These are phyloP conservation scores for Cololabis saira DNA, from an alignment of 2,113 vertebrate genomes.

Conservation along the genomic window DNA sequence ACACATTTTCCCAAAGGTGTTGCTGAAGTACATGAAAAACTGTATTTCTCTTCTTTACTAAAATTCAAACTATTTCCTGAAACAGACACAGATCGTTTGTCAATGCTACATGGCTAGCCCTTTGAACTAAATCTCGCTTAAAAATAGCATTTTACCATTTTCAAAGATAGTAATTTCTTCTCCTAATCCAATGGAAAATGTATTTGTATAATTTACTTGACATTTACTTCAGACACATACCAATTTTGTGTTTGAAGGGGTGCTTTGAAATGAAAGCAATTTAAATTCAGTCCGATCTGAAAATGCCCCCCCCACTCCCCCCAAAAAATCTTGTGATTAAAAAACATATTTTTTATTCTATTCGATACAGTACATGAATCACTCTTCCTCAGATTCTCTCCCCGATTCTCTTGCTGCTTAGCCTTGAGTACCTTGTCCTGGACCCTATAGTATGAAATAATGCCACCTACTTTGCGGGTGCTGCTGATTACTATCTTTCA, in stretches of 20 bases:
- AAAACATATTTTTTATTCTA: conserved; percentile 15
- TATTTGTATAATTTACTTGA: conserved; percentile 36
- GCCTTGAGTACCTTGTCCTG: conserved; percentile 8
- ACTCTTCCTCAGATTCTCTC: conserved; percentile 8
- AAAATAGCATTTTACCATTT: conserved; percentile 30
- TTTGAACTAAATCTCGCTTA: conserved; percentile 34
- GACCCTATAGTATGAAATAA: conserved; percentile 25
- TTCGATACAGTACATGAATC: conserved; percentile 28
- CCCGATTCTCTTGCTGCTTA: conserved; percentile 31
- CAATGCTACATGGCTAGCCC: conserved; percentile 14
- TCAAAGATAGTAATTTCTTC: conserved; percentile 29
- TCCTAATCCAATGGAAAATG: conserved; percentile 28
- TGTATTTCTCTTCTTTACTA: conserved; percentile 4
- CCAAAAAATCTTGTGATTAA: conserved; percentile 34
- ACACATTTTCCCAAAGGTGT: not conserved
- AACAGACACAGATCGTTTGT: conserved; percentile 15
- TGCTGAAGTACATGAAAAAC: not conserved
- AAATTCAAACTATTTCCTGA: conserved; percentile 12
- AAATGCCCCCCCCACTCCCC: too few relatives aligned
- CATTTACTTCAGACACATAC: conserved; percentile 40
- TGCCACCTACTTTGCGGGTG: conserved; percentile 10
- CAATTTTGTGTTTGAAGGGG: conserved; percentile 17
- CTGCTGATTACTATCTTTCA: conserved; percentile 42
- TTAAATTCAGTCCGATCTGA: conserved; percentile 45
- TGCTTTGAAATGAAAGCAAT: conserved; percentile 34